Evolutionary conservation across 2,797 vertebrate species (phyloP), one percentile per base, ranked within the genome.

Genomic region (Pipistrellus pygmaeus): DNA sequence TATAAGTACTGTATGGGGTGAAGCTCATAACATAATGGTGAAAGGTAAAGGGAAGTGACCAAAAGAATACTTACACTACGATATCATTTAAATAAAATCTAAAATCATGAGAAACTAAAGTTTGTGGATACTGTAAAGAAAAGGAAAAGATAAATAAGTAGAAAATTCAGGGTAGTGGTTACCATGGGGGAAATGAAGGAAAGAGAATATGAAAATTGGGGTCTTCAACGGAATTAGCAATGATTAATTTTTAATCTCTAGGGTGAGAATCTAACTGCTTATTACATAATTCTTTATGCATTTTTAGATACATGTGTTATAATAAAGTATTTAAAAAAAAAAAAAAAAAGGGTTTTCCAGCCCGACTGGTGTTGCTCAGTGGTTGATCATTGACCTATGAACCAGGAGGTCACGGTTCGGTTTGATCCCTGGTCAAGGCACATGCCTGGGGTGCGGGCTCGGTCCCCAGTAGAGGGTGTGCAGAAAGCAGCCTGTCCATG

Each of bases 21-120:
- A 77, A 15, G 6, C 32, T 10, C 60, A 53, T 5, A 38, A 21
- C 41, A 32, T 48, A 62, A 84, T 2, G 23, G 17, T 35, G 41
- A 57, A 44, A 4, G 46, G 80, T 13, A 77, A 68, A 87, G 11
- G 18, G 32, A 82, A 78, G 48, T 44, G 44, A 25, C 3, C 44
- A 25, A 69, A 44, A 44, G 27, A 44, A 93, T 73, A 66, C 30
- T 41, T 78, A 73, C n/a, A 25, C 27, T 75, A 27, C 3, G 23
- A 53, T 69, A 38, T 23, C 35, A 85, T 35, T 76, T 72, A 95
- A 88, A 81, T 81, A 85, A 95, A 96, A 92, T 55, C 60, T 30
- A 21, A 75, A 77, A 71, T 53, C 62, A 72, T 17, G 41, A 60
- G 73, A 95, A 44, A 72, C 38, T 69, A 46, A 81, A 62, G 46